phyloP scores from a whole-genome alignment of 2,113 vertebrate genomes.

The Promerops cafer region DNA sequence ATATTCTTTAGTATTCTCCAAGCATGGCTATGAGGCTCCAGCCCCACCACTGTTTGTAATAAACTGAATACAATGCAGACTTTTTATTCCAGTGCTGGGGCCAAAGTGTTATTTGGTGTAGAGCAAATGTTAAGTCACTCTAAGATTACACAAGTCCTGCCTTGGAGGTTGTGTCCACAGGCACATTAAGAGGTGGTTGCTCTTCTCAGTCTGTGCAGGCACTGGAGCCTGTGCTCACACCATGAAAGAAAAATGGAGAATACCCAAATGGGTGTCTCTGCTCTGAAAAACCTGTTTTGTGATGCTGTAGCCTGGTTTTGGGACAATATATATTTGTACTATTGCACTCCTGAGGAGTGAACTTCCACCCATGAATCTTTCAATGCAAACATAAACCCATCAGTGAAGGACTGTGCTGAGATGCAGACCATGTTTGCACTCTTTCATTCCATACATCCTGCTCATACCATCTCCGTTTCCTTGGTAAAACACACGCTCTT shows the following conservation, averaged over 20 bases:
- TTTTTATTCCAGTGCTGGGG: not conserved
- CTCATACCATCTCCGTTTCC: not conserved
- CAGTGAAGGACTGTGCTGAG: not conserved
- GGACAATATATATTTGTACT: accelerated
- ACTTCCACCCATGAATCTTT: not conserved
- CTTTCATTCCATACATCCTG: not conserved
- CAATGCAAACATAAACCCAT: not conserved
- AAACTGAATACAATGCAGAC: not conserved
- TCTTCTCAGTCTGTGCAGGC: not conserved
- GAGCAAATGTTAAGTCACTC: not conserved
- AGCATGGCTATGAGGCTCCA: not conserved
- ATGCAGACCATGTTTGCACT: not conserved
- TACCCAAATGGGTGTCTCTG: not conserved
- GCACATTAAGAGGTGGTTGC: not conserved
- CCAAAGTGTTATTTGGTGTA: not conserved
- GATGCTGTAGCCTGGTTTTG: not conserved
- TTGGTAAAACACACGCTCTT: not conserved
- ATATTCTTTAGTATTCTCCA: not conserved
- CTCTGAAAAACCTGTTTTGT: not conserved
- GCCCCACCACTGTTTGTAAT: not conserved
- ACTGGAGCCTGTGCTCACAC: accelerated
- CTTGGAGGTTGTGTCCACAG: not conserved
- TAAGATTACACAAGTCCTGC: not conserved
- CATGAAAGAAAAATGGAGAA: not conserved
- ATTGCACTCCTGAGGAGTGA: not conserved